These are phyloP conservation scores for Hiodon alosoides DNA, from an alignment of 2,113 vertebrate genomes.

Conservation along the genomic window DNA sequence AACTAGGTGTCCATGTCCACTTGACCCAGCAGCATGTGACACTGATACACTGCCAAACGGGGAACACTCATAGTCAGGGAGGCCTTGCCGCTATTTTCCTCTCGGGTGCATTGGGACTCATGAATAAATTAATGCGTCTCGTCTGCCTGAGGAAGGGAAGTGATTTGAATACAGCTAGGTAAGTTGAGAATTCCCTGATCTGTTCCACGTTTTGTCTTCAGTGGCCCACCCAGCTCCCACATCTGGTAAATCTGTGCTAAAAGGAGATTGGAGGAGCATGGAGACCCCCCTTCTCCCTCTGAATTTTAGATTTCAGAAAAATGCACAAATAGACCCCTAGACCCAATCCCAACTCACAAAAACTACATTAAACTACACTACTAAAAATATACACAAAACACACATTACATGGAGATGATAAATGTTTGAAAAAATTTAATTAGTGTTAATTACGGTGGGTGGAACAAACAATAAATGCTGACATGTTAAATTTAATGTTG, in stretches of 20 bases:
- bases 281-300: too few relatives aligned
- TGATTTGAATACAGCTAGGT: too few relatives aligned
- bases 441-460: too few relatives aligned
- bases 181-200: background rate
- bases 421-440: too few relatives aligned
- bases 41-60: background rate
- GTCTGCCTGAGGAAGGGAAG: background rate
- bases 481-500: background rate
- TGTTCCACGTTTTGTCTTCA: background rate
- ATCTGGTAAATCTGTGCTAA: background rate
- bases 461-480: too few relatives aligned
- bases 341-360: too few relatives aligned
- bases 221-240: background rate
- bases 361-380: too few relatives aligned
- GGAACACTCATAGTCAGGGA: background rate
- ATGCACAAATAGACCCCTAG: too few relatives aligned
- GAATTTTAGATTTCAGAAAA: too few relatives aligned
- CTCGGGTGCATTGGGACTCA: constrained; percentile 4
- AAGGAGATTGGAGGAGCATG: too few relatives aligned
- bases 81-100: constrained; percentile 4
- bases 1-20: background rate
- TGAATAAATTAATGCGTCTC: constrained; percentile 14
- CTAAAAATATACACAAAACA: too few relatives aligned
- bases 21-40: background rate
- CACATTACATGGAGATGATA: too few relatives aligned